Conservation (phyloP, 2,113 vertebrate genomes). For the Machaerirhynchus nigripectus region DNA sequence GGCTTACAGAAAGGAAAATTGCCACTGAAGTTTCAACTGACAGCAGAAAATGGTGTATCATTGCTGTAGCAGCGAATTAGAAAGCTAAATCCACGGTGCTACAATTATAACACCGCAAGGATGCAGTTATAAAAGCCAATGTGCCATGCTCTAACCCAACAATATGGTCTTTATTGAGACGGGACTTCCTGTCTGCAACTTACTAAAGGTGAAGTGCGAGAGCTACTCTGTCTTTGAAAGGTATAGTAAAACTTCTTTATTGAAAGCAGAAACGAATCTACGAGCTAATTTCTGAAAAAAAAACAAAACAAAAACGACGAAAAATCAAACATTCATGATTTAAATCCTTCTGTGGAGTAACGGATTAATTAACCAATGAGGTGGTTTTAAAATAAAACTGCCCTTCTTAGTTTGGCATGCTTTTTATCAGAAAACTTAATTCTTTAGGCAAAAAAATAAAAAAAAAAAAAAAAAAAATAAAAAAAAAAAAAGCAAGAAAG, state of each 20-base stretch:
- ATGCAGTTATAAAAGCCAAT: conserved; percentile 26
- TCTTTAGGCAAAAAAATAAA: not conserved
- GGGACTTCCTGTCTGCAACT: conserved; percentile 71
- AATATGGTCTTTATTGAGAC: conserved; percentile 79
- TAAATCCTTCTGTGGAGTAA: not conserved
- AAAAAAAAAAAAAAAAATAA: not conserved
- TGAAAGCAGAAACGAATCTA: conserved; percentile 71
- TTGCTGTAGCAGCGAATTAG: not conserved
- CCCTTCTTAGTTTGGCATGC: not conserved
- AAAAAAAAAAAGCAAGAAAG: not conserved
- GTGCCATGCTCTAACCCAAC: conserved; percentile 63
- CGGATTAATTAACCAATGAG: not conserved
- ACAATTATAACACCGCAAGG: conserved; percentile 35
- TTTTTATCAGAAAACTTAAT: not conserved
- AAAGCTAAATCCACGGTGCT: conserved; percentile 39
- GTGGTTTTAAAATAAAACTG: not conserved
- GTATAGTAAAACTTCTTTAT: conserved; percentile 77
- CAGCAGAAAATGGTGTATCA: not conserved
- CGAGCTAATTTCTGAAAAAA: conserved; percentile 15
- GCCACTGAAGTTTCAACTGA: not conserved
- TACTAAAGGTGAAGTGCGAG: conserved; percentile 72
- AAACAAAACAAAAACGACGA: not conserved
- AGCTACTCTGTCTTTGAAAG: conserved; percentile 72
- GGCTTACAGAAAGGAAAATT: not conserved
- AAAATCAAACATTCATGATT: not conserved